A percentile compares a stretch with the other conserved stretches of the same genome.
Evolutionary conservation across 2,113 vertebrate genomes (phyloP).

Genomic region (Corythaeola cristata): DNA sequence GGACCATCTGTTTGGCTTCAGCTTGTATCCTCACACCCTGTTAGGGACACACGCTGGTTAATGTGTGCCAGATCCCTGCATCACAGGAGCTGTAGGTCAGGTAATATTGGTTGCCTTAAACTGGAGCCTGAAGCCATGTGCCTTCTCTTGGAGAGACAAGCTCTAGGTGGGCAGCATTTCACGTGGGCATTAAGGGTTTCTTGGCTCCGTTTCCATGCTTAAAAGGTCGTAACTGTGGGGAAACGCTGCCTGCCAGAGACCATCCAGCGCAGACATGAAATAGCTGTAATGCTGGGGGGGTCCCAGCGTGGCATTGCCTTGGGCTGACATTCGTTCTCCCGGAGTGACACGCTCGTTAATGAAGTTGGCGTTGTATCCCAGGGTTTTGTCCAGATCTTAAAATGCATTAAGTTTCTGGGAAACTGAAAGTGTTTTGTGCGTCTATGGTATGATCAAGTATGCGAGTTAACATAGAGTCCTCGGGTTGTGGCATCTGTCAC

Average conservation of each 20-base stretch:
- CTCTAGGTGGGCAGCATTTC: background rate
- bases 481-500: background rate
- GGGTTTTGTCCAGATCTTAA: background rate
- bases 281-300: background rate
- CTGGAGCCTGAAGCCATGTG: background rate
- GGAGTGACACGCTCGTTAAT: background rate
- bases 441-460: accelerated
- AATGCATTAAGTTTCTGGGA: background rate
- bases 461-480: background rate
- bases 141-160: background rate
- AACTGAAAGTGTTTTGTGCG: background rate
- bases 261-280: background rate
- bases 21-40: slow-evolving; percentile 39
- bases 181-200: background rate
- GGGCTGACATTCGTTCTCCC: background rate
- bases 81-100: background rate
- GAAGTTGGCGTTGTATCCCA: background rate
- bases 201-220: background rate
- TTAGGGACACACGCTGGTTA: background rate
- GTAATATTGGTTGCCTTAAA: background rate
- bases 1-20: slow-evolving; percentile 60
- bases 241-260: background rate
- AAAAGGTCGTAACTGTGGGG: background rate
- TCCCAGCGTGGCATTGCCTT: background rate
- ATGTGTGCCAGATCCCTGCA: slow-evolving; percentile 20